Evolutionary conservation across 2,797 vertebrate genomes (phyloP), one percentile per base, ranked within the genome.

Genomic region (Menidia menidia): DNA sequence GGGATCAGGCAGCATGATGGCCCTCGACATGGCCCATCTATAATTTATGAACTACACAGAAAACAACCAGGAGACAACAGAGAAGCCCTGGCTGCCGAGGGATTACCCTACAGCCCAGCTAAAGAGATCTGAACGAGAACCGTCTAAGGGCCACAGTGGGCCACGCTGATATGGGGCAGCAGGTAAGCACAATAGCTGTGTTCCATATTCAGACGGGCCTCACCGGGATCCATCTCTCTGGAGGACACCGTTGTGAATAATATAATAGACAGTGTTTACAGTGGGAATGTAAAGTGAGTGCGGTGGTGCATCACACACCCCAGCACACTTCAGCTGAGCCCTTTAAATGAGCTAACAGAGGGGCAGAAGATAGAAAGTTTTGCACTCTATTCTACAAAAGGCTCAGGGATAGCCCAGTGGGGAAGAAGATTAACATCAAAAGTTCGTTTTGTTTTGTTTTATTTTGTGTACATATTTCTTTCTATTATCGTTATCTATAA

Each of bases 11-110:
- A 92, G 93, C 89, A 95, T 94, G 95, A 96, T 94, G 92, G 94
- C 95, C 94, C 93, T 94, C 96, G 97, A 98, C 97, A 97, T 97
- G 97, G 96, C 93, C 94, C 95, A 97, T 96, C 96, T 96, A 95
- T 96, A 96, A 97, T 97, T 97, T 97, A 97, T 96, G 95, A 96
- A 95, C 93, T 95, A 95, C 94, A 94, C 93, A 91, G 93, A 95
- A 97, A 97, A 95, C 95, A 97, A 97, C 91, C 92, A 78, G 84
- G 92, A 94, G 93, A 95, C 94, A 95, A 95, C 93, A 94, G 89
- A 92, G 93, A 87, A 90, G 90, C 91, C 87, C 87, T 73, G 90
- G 84, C 92, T 92, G 89, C 82, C 90, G 90, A 86, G 89, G 93
- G 93, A 95, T 95, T 94, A 94, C 89, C 88, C 90, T 90, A 80